Conservation (phyloP, 2,113 vertebrate genomes). For the Bolborhynchus lineola region DNA sequence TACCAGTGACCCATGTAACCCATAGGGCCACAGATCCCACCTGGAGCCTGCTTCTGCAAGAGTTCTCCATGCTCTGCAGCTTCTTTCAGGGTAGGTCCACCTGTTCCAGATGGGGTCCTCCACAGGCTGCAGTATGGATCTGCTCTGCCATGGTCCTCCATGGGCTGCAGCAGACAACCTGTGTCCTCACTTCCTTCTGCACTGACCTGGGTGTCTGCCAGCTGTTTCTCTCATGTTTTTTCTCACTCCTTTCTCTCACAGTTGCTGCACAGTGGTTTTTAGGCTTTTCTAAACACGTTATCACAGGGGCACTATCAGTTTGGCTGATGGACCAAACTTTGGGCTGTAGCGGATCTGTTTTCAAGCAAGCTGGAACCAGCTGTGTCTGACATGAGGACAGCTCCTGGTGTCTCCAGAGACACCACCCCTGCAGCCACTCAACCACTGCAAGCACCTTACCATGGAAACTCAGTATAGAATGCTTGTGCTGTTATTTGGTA, state of each 20-base stretch:
- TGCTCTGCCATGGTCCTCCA: background rate
- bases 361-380: background rate
- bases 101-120: background rate
- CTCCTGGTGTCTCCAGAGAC: background rate
- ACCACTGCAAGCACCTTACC: background rate
- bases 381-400: background rate
- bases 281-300: background rate
- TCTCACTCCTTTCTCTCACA: background rate
- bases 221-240: background rate
- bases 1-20: background rate
- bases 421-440: background rate
- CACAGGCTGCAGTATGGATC: background rate
- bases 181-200: background rate
- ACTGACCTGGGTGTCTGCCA: background rate
- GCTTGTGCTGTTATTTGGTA: background rate
- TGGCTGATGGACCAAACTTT: background rate
- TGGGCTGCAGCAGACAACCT: background rate
- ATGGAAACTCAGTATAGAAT: background rate
- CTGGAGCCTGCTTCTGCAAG: background rate
- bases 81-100: background rate
- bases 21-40: background rate
- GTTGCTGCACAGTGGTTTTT: background rate
- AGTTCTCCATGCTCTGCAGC: background rate
- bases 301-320: background rate
- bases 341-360: accelerated